Conservation (phyloP, 2,113 vertebrate genomes). For the Dipodomys stephensi region DNA sequence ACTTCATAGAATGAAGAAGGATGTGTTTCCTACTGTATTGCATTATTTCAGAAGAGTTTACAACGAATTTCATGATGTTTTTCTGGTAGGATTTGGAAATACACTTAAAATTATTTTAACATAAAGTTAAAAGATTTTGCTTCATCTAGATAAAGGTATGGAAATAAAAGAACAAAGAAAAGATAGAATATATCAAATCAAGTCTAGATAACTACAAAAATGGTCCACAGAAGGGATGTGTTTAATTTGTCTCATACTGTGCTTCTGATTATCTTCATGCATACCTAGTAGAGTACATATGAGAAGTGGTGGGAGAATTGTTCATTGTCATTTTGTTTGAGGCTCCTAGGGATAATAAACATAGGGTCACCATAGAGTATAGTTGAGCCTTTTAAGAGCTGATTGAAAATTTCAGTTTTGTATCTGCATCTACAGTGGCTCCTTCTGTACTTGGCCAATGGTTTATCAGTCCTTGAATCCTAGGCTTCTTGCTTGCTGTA, state of each 20-base stretch:
- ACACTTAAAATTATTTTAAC: background rate
- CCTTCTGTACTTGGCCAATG: background rate
- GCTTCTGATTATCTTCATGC: background rate
- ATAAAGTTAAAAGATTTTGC: background rate
- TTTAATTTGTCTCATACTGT: background rate
- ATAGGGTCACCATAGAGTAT: background rate
- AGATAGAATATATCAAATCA: background rate
- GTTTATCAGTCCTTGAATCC: no score
- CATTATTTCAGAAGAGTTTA: no score
- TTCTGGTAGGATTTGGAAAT: no score
- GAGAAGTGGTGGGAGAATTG: background rate
- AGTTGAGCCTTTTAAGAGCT: background rate
- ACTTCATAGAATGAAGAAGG: no score
- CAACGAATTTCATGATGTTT: no score
- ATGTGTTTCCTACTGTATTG: no score
- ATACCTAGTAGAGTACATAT: background rate
- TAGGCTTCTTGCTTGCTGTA: background rate
- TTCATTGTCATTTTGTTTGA: background rate
- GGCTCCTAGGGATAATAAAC: background rate
- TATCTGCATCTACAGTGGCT: background rate
- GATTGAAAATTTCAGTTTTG: background rate
- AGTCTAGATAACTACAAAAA: background rate
- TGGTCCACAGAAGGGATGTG: background rate
- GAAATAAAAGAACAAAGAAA: background rate
- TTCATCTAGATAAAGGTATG: background rate